Base-by-base conservation (phyloP, 2,888 invertebrate genomes). In the Pseudanteris insignis region DNA sequence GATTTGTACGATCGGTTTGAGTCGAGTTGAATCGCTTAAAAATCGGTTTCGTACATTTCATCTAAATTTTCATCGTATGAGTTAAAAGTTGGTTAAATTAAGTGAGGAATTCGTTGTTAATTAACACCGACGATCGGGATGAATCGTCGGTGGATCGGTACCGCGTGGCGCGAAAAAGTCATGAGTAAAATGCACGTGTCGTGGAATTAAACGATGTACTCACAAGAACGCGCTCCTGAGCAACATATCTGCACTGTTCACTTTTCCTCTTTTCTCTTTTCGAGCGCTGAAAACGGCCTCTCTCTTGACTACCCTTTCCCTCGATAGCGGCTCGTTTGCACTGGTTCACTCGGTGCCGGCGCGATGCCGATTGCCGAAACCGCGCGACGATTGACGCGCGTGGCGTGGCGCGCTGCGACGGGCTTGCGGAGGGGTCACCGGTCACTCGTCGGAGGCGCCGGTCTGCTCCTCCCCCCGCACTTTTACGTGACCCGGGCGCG, bases 221-320 rank as follows among this genome's bases (percentile, higher is more conserved):
- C 71, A 78, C 77, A 78, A 66, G 21, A 77, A 51, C 54, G 66
- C 70, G 67, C 66, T 69, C 65, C 69, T 74, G 63, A 73, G 70
- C 76, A 74, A 77, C 77, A 77, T 77, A 69, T 74, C 70, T 75
- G 69, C 70, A 71, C 73, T 64, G 63, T 47, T 67, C 70, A 68
- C 67, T 69, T 61, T 64, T 63, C 59, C 65, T 67, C 62, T 62
- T 50, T 60, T 61, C 63, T 61, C 55, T 53, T 50, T 37, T 58
- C 36, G 10, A 30, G 38, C 34, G 37, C 50, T 37, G 60, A 46
- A 51, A 34, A 18, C 65, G 48, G 36, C 41, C 63, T 47, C 44
- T 34, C 41, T 14, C 15, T 51, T 53, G 36, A 44, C 41, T 57
- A 58, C 54, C 47, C 58, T 60, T 60, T 53, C 47, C 51, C 18